phyloP scores from a whole-genome alignment of 2,113 vertebrate species.

The Paradoxurus hermaphroditus region DNA sequence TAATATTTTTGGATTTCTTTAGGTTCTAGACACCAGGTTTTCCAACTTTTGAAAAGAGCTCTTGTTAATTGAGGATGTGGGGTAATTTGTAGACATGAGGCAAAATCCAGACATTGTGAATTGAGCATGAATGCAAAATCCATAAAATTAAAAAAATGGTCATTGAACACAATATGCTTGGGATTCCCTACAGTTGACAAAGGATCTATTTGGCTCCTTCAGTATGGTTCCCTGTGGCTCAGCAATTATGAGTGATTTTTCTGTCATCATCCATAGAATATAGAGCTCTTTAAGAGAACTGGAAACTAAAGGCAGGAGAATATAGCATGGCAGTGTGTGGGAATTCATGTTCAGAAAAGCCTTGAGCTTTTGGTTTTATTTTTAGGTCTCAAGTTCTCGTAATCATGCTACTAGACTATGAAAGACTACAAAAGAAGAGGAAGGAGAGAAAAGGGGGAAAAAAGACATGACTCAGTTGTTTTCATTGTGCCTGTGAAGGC shows the following conservation, averaged over 20 bases:
- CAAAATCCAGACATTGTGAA: slow-evolving; percentile 5
- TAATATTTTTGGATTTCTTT: not conserved
- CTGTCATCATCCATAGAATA: not conserved
- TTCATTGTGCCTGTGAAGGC: not conserved
- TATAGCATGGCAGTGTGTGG: not conserved
- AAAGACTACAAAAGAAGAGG: not conserved
- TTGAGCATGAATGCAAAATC: not conserved
- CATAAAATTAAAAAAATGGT: not conserved
- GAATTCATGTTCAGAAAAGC: not conserved
- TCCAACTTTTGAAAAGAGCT: slow-evolving; percentile 15
- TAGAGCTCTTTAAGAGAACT: not conserved
- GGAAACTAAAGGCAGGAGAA: not conserved
- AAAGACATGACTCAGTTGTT: not conserved
- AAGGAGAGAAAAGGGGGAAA: not conserved
- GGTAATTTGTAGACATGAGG: not conserved
- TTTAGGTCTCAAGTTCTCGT: not conserved
- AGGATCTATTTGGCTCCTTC: not conserved
- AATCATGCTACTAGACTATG: not conserved
- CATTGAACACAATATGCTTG: slow-evolving; percentile 3
- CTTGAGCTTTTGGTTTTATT: not conserved
- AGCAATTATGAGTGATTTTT: slow-evolving; percentile 56
- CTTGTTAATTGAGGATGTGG: not conserved
- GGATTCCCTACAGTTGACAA: not conserved
- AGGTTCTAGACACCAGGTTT: not conserved
- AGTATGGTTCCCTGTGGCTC: not conserved